phyloP scores from a whole-genome alignment of 1,140 invertebrate genomes.

The Hydropsyche tenuis region DNA sequence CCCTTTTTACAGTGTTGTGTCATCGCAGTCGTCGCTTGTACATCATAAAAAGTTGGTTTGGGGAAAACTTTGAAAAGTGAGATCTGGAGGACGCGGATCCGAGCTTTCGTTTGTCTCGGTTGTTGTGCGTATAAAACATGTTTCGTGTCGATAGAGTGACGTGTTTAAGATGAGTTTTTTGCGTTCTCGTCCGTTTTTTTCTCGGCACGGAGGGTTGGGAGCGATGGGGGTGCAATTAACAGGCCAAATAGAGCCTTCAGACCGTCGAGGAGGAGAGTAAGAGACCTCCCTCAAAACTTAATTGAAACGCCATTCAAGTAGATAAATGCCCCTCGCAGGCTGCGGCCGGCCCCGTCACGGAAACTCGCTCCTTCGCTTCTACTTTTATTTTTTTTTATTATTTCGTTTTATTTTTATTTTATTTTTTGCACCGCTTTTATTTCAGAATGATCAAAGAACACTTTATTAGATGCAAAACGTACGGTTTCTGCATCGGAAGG shows the following conservation, averaged over 20 bases:
- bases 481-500: too few relatives aligned
- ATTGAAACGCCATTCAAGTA: slow-evolving; percentile 50
- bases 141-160: slow-evolving; percentile 41
- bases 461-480: too few relatives aligned
- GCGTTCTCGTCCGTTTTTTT: slow-evolving; percentile 18
- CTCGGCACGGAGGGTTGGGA: too few relatives aligned
- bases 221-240: slow-evolving; percentile 43
- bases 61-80: background rate
- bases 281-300: slow-evolving; percentile 45
- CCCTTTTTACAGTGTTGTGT: background rate
- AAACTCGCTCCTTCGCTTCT: slow-evolving; percentile 27
- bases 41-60: slow-evolving; percentile 7
- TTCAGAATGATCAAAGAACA: background rate
- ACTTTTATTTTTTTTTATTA: slow-evolving; percentile 15
- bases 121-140: slow-evolving; percentile 18
- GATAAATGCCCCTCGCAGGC: slow-evolving; percentile 48
- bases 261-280: slow-evolving; percentile 3
- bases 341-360: slow-evolving; percentile 42
- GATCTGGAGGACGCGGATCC: background rate
- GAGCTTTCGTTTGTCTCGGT: background rate
- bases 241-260: slow-evolving; percentile 44
- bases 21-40: background rate
- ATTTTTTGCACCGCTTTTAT: slow-evolving; percentile 27
- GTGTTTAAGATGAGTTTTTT: slow-evolving; percentile 41
- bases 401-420: background rate